These are phyloP conservation scores for Pristionchus exspectatus DNA, from an alignment of 2,888 invertebrate genomes.

Conservation along the genomic window DNA sequence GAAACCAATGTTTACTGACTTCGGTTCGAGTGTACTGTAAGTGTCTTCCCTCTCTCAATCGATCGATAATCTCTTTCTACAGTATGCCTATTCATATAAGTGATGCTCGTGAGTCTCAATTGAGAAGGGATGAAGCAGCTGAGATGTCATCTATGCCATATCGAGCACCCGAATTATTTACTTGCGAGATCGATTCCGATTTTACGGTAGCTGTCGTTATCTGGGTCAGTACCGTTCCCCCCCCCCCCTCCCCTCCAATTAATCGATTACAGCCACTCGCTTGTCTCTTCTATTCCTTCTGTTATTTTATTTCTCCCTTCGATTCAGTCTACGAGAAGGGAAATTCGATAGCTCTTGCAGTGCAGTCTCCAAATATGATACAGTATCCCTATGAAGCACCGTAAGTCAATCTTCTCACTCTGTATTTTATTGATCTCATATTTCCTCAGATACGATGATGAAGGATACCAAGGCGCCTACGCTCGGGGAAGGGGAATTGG, in stretches of 20 bases:
- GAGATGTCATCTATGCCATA: conserved; percentile 92
- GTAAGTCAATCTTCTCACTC: neutral
- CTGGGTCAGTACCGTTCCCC: conserved; percentile 84
- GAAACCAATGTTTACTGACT: conserved; percentile 88
- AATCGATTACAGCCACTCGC: conserved; percentile 85
- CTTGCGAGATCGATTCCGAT: conserved; percentile 88
- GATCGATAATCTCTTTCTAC: conserved; percentile 52
- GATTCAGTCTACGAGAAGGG: conserved; percentile 90
- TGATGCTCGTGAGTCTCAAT: conserved; percentile 78
- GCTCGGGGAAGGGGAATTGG: no score
- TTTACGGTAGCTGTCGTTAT: conserved; percentile 91
- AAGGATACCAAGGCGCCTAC: no score
- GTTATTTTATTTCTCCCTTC: conserved; percentile 90
- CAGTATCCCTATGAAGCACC: conserved; percentile 62
- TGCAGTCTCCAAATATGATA: conserved; percentile 79
- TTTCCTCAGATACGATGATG: conserved; percentile 50
- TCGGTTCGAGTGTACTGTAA: conserved; percentile 83
- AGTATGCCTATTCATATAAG: conserved; percentile 79
- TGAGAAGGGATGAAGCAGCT: conserved; percentile 87
- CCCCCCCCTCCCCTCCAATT: neutral
- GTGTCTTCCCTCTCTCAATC: neutral
- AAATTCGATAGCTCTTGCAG: conserved; percentile 90
- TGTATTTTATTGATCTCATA: neutral
- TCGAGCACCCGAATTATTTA: conserved; percentile 90
- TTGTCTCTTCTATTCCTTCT: conserved; percentile 89